Base-by-base conservation (phyloP, 2,888 invertebrate species). In the Anticlea derivata region DNA sequence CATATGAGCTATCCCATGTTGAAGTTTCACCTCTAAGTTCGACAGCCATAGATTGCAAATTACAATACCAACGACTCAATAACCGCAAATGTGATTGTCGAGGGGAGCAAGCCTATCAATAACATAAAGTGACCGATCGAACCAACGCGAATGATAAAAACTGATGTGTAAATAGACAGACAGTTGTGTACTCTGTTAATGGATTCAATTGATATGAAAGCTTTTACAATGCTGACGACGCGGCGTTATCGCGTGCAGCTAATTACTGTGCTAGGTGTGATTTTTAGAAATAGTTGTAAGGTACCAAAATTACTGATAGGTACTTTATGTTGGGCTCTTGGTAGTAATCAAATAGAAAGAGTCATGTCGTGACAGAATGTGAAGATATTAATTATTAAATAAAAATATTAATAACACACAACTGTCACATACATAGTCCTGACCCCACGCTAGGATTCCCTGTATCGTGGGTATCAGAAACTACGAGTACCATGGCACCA, bases 161-260 rank as follows among this genome's bases (percentile, higher is more conserved):
- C 86, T 89, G 88, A 90, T 83, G 86, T 83, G 85, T 84, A 90
- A 90, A 90, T 90, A 89, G 79, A 87, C 80, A 81, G 80, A 81
- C 85, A 76, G 77, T 76, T 90, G 90, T 90, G 87, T 89, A 84
- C 88, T 82, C 84, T 81, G 82, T 86, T 90, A 90, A 90, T 90
- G 90, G 90, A 90, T 89, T 90, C 88, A 89, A 89, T 89, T 88
- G 90, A 90, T 90, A 90, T 84, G 81, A 89, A 90, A 89, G 90
- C 90, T 90, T 90, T 90, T 83, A 88, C 83, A 87, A 80, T 86
- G 79, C 83, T 84, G 81, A 79, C 81, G 76, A 78, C 65, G 70
- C 67, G 75, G 80, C 83, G 80, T 81, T 84, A 83, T 82, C 81
- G 70, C 64, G 12, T 2, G 1, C n/a, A 13, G 13, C 45, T 52